A percentile compares a stretch with the other conserved stretches of the same genome.
phyloP scores from a whole-genome alignment of 2,113 vertebrate genomes.

The Cyphomyrus plagiostoma region DNA sequence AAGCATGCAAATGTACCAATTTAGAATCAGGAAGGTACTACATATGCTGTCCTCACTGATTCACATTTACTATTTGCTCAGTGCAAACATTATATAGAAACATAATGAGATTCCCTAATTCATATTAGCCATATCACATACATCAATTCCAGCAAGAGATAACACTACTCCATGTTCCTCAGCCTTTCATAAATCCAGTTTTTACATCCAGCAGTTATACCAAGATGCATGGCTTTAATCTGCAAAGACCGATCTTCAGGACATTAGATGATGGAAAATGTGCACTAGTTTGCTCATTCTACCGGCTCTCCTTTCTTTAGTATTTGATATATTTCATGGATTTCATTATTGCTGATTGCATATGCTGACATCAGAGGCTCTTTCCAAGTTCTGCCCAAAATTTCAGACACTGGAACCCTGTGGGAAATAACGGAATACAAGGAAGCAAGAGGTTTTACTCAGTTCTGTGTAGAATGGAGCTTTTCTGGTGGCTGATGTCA shows the following conservation, averaged over 20 bases:
- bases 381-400: not conserved
- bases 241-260: not conserved
- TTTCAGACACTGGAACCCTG: not conserved
- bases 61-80: not conserved
- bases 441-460: not conserved
- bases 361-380: not conserved
- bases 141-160: not conserved
- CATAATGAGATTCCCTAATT: not conserved
- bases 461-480: not conserved
- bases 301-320: not conserved
- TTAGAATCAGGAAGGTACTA: not conserved
- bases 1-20: not conserved
- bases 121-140: not conserved
- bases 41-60: not conserved
- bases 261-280: not conserved
- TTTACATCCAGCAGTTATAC: not conserved
- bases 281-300: not conserved
- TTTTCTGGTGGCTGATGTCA: not conserved
- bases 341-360: not conserved
- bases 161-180: not conserved
- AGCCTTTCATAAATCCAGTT: not conserved
- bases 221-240: not conserved
- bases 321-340: not conserved
- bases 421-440: not conserved
- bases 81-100: not conserved